Evolutionary conservation across 64 coral and sea anemone species (phyloP).

Genomic region (Montipora sp.): DNA sequence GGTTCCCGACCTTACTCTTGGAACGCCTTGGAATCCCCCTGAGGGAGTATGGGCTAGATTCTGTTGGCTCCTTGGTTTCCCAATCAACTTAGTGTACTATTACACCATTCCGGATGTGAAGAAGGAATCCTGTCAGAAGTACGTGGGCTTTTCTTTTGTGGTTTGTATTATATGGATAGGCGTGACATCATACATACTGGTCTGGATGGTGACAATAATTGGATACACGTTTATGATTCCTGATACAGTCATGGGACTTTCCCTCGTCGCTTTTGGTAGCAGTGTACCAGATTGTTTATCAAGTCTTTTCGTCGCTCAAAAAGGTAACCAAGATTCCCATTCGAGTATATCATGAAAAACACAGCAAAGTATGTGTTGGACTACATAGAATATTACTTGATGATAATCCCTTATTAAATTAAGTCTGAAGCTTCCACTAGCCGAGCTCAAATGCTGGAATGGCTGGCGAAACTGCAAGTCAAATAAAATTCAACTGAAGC

Average conservation of each 20-base stretch:
- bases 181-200: slow-evolving; percentile 78
- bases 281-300: slow-evolving; percentile 87
- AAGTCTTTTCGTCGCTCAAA: slow-evolving; percentile 75
- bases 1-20: slow-evolving; percentile 87
- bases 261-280: slow-evolving; percentile 82
- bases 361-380: no score
- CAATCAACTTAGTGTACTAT: slow-evolving; percentile 78
- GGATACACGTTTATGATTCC: slow-evolving; percentile 83
- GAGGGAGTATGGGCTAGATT: slow-evolving; percentile 64
- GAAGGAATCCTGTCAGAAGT: slow-evolving; percentile 83
- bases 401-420: no score
- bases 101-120: slow-evolving; percentile 96
- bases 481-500: no score
- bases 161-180: slow-evolving; percentile 88
- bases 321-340: slow-evolving; percentile 48
- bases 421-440: no score
- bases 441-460: no score
- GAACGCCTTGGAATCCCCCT: slow-evolving; percentile 80
- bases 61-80: slow-evolving; percentile 84
- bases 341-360: background rate
- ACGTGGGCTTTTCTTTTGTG: slow-evolving; percentile 82
- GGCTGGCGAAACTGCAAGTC: no score
- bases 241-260: slow-evolving; percentile 80
- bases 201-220: slow-evolving; percentile 88
- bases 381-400: no score